These are phyloP conservation scores for Kryptolebias marmoratus DNA, from an alignment of 2,113 vertebrate species.

Conservation along the genomic window DNA sequence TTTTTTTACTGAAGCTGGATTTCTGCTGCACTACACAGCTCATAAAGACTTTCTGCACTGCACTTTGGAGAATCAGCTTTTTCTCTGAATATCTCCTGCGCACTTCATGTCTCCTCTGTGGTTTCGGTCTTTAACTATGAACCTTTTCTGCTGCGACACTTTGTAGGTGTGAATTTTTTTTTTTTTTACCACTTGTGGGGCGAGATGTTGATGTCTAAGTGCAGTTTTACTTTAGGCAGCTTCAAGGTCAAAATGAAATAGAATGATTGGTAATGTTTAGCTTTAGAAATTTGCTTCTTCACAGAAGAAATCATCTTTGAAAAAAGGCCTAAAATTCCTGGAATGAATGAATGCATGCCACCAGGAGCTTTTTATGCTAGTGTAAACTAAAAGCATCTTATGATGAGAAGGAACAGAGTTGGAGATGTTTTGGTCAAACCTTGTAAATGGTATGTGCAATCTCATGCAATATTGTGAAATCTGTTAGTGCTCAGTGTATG, in stretches of 20 bases:
- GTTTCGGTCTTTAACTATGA: not conserved
- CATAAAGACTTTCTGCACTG: slow-evolving; percentile 11
- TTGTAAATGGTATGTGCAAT: no score
- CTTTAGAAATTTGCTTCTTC: not conserved
- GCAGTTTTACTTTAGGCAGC: not conserved
- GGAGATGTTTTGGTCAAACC: no score
- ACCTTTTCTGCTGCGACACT: not conserved
- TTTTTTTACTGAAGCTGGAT: slow-evolving; percentile 32
- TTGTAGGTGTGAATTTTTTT: not conserved
- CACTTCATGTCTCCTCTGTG: not conserved
- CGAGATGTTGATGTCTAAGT: not conserved
- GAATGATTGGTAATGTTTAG: not conserved
- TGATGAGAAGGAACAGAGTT: no score
- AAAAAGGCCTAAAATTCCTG: no score
- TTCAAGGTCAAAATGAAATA: not conserved
- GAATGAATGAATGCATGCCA: no score
- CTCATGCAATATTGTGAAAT: no score
- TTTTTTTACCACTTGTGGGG: no score
- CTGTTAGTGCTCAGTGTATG: no score
- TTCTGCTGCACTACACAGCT: slow-evolving; percentile 9
- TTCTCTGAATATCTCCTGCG: slow-evolving; percentile 13
- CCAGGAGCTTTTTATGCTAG: no score
- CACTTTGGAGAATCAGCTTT: slow-evolving; percentile 27
- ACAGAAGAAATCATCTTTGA: not conserved
- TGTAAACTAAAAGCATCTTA: no score